Conservation (phyloP, 2,797 vertebrate species). For the Sebastes diploproa region DNA sequence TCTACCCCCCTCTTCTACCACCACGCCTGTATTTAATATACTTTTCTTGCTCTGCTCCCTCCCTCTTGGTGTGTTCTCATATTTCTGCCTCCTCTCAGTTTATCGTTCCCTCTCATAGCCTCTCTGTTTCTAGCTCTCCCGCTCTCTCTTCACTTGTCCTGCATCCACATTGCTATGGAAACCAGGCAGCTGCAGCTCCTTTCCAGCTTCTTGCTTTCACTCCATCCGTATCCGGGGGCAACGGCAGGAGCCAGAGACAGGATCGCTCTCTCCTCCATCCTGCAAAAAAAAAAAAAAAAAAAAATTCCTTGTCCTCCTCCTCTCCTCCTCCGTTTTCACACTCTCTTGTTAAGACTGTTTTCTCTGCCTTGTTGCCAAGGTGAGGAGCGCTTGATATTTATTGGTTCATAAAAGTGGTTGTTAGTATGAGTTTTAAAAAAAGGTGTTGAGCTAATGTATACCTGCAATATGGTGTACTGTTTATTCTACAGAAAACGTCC, state of each 20-base stretch:
- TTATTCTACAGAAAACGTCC: not conserved
- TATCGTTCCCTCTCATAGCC: conserved; percentile 2
- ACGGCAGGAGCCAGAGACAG: conserved; percentile 81
- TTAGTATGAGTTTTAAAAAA: not conserved
- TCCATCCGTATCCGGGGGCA: conserved; percentile 88
- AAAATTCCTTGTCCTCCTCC: conserved; percentile 41
- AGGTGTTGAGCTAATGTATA: not conserved
- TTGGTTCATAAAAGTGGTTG: conserved; percentile 30
- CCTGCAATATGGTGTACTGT: not conserved
- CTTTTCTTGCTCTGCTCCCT: not conserved
- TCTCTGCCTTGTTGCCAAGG: conserved; percentile 62
- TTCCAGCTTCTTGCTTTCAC: conserved; percentile 80
- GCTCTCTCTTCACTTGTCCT: conserved; percentile 54
- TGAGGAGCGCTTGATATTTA: conserved; percentile 29
- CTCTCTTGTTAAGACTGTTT: conserved; percentile 55
- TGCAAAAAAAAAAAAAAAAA: conserved; percentile 18
- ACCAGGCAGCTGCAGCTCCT: conserved; percentile 85
- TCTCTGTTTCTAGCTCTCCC: conserved; percentile 11
- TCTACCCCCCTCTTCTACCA: not conserved
- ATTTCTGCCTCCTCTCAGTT: not conserved
- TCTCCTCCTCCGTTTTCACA: conserved; percentile 48
- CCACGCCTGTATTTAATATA: not conserved
- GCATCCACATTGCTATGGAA: conserved; percentile 84
- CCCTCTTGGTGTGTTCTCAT: not conserved
- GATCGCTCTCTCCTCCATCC: conserved; percentile 63